Evolutionary conservation across 1,140 invertebrate species (phyloP).

Genomic region (fruit fly (Drosophila melanogaster)): DNA sequence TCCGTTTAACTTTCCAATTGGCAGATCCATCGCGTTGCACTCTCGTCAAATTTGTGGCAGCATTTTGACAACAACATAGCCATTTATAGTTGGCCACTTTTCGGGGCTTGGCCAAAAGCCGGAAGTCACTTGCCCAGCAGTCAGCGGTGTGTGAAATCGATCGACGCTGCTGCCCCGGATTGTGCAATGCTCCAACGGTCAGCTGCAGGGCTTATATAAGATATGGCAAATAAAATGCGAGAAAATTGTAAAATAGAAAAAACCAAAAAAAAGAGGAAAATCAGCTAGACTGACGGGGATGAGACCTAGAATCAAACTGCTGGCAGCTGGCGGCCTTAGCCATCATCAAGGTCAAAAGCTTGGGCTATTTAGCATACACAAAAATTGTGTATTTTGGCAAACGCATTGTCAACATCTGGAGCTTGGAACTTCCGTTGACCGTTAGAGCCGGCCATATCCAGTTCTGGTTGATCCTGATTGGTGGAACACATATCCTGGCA

Average conservation of each 20-base stretch:
- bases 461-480: constrained; percentile 49
- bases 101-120: constrained; percentile 63
- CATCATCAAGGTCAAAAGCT: constrained; percentile 57
- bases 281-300: constrained; percentile 1
- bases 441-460: constrained; percentile 47
- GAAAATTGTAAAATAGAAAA: not conserved
- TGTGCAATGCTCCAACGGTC: constrained; percentile 57
- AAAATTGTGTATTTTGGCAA: constrained; percentile 12
- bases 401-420: constrained; percentile 21
- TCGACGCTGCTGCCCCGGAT: constrained; percentile 42
- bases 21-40: constrained; percentile 68
- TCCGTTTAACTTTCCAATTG: not conserved
- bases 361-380: constrained; percentile 34
- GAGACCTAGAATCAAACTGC: constrained; percentile 15
- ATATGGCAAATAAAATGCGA: not conserved
- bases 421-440: constrained; percentile 27
- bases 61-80: constrained; percentile 74
- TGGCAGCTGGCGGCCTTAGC: constrained; percentile 36
- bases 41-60: constrained; percentile 77
- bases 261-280: not conserved
- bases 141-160: constrained; percentile 81
- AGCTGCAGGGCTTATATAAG: constrained; percentile 26
- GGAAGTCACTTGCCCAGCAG: constrained; percentile 62
- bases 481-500: constrained; percentile 5
- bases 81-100: constrained; percentile 62